Evolutionary conservation across 2,888 invertebrate genomes (phyloP).

Genomic region (Drosophila parthenogenetica): DNA sequence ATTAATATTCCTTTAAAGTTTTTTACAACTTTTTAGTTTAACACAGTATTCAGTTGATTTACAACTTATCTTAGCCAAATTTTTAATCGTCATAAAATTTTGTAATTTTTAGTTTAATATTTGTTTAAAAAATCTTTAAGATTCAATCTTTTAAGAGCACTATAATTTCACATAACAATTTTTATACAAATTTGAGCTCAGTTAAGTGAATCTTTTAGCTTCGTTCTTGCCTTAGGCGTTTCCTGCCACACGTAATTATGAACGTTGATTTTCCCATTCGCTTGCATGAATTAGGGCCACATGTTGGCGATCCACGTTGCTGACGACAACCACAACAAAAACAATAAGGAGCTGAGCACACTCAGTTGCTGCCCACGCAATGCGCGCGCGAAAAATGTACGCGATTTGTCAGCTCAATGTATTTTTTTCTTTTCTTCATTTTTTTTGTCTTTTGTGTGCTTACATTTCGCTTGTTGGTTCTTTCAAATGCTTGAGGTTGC

Average conservation of each 20-base stretch:
- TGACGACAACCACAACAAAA: conserved; percentile 15
- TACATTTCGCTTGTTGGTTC: conserved; percentile 74
- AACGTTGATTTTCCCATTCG: conserved; percentile 39
- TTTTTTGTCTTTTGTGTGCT: conserved; percentile 62
- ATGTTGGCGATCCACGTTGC: conserved; percentile 55
- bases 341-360: conserved; percentile 28
- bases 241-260: conserved; percentile 63
- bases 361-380: conserved; percentile 69
- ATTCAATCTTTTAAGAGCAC: too few species aligned
- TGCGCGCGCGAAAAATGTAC: conserved; percentile 72
- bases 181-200: not conserved
- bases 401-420: conserved; percentile 78
- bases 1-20: too few species aligned
- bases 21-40: too few species aligned
- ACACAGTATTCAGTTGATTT: too few species aligned
- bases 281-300: conserved; percentile 79
- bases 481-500: conserved; percentile 75
- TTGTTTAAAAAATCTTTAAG: too few species aligned
- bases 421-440: conserved; percentile 26
- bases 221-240: conserved; percentile 58
- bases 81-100: too few species aligned
- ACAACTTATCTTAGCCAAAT: too few species aligned
- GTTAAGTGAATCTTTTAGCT: conserved; percentile 19
- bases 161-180: too few species aligned
- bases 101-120: too few species aligned